Conservation (phyloP, 2,888 invertebrate species). For the Aphrophora alni region DNA sequence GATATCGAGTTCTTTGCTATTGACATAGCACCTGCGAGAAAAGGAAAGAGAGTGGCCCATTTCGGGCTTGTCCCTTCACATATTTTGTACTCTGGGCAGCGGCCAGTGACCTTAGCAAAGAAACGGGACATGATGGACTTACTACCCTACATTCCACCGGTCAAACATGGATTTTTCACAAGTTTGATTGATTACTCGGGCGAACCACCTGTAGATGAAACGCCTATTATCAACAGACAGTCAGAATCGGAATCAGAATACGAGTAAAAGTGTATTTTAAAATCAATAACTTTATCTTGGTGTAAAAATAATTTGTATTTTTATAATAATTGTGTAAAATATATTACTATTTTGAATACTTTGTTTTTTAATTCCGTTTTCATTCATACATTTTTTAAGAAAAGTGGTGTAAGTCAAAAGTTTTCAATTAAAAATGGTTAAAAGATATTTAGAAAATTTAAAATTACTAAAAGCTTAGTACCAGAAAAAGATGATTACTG, state of each 20-base stretch:
- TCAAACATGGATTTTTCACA: slow-evolving; percentile 19
- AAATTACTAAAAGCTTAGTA: too few relatives aligned
- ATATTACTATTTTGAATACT: too few relatives aligned
- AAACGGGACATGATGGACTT: slow-evolving; percentile 31
- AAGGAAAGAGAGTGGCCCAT: slow-evolving; percentile 22
- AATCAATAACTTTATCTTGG: too few relatives aligned
- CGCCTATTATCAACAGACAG: not conserved
- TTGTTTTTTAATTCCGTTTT: too few relatives aligned
- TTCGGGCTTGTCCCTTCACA: not conserved
- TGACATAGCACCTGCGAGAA: slow-evolving; percentile 23
- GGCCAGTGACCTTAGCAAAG: slow-evolving; percentile 19
- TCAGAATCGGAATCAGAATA: slow-evolving; percentile 14
- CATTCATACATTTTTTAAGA: too few relatives aligned
- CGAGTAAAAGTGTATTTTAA: too few relatives aligned
- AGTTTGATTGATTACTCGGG: not conserved
- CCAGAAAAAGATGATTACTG: too few relatives aligned
- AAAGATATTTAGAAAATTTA: too few relatives aligned
- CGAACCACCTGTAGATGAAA: not conserved
- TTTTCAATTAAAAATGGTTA: too few relatives aligned
- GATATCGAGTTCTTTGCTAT: slow-evolving; percentile 10
- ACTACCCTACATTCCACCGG: slow-evolving; percentile 25
- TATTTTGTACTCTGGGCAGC: not conserved
- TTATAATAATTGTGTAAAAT: too few relatives aligned
- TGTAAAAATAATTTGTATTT: too few relatives aligned
- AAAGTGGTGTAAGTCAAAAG: too few relatives aligned